Percentiles rank a stretch among this genome's conserved stretches.
phyloP scores from a whole-genome alignment of 2,888 invertebrate genomes.

The Macrosoma leucophasiata region DNA sequence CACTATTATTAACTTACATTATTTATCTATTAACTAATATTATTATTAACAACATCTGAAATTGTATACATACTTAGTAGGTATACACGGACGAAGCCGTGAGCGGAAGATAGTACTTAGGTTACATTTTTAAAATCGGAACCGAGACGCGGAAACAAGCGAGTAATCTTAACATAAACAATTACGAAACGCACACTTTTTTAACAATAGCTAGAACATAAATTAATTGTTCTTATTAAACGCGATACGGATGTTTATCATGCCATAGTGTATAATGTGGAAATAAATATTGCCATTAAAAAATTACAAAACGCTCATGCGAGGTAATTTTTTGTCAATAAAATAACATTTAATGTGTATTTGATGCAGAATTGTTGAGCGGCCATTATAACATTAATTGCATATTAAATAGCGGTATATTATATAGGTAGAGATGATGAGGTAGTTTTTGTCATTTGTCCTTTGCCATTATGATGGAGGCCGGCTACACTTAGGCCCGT shows the following conservation, averaged over 20 bases:
- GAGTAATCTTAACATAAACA: constrained; percentile 18
- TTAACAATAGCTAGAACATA: constrained; percentile 33
- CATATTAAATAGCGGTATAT: constrained; percentile 65
- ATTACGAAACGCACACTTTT: constrained; percentile 33
- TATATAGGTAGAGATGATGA: constrained; percentile 53
- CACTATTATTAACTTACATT: too few species aligned
- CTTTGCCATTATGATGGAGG: constrained; percentile 45
- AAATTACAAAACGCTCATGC: constrained; percentile 44
- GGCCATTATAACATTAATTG: constrained; percentile 67
- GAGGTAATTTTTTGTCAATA: constrained; percentile 48
- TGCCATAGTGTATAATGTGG: constrained; percentile 43
- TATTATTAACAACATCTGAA: too few species aligned
- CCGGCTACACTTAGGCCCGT: constrained; percentile 35
- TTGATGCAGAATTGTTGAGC: constrained; percentile 53
- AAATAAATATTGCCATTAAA: constrained; percentile 55
- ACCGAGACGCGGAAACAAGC: constrained; percentile 14
- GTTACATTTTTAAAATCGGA: too few species aligned
- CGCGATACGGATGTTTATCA: constrained; percentile 38
- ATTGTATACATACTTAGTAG: too few species aligned
- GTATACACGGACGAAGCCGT: too few species aligned
- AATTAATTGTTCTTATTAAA: constrained; percentile 26
- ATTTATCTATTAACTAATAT: too few species aligned
- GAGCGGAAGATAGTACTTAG: too few species aligned
- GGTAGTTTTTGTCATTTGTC: constrained; percentile 57
- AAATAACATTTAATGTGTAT: constrained; percentile 63